Percentiles rank a stretch among this genome's conserved stretches.
phyloP scores from a whole-genome alignment of 2,888 invertebrate genomes.

The Ariolimax columbianus region DNA sequence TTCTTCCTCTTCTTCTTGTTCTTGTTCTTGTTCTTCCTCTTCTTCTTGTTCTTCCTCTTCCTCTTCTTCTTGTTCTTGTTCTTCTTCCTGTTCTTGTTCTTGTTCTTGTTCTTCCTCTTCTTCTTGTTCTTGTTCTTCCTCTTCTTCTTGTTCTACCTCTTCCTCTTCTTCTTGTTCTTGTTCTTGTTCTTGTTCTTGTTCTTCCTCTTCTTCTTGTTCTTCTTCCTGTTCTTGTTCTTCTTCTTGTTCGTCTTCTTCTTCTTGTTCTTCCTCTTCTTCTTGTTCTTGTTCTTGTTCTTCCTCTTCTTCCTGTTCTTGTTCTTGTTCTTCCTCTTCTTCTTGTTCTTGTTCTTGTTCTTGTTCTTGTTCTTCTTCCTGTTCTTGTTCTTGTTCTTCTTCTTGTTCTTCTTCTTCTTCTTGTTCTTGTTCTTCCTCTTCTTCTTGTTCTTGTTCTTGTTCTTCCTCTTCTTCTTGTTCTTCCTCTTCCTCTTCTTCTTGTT shows the following conservation, averaged over 20 bases:
- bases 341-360: background rate
- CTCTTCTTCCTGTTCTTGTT: background rate
- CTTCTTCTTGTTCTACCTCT: background rate
- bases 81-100: background rate
- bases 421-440: background rate
- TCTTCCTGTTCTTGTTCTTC: background rate
- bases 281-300: background rate
- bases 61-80: background rate
- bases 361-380: background rate
- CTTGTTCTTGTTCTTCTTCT: background rate
- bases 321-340: background rate
- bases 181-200: background rate
- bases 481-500: conserved; percentile 17
- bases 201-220: background rate
- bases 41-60: background rate
- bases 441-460: conserved; percentile 18
- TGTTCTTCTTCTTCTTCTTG: background rate
- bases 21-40: background rate
- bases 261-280: background rate
- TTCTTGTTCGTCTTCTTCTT: background rate
- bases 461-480: background rate
- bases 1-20: background rate
- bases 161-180: background rate
- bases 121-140: background rate
- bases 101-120: background rate